These are phyloP conservation scores for Pimephales promelas DNA, from an alignment of 2,113 vertebrate genomes.

Conservation along the genomic window DNA sequence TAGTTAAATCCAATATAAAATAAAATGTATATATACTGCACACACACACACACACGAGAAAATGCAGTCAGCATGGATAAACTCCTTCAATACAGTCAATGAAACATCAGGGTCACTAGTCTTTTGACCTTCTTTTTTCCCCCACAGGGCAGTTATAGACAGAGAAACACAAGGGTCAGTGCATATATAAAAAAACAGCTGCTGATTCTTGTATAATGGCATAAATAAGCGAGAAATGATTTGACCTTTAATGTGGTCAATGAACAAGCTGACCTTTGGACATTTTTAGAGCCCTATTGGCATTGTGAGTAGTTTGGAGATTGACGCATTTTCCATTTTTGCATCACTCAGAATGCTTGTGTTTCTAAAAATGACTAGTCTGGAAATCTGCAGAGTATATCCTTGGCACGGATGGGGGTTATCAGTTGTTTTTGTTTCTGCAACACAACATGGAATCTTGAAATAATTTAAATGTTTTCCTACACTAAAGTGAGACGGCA, in stretches of 20 bases:
- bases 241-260: background rate
- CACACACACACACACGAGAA: too few species aligned
- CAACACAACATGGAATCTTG: background rate
- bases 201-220: background rate
- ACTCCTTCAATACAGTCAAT: too few species aligned
- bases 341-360: background rate
- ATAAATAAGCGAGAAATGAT: background rate
- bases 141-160: background rate
- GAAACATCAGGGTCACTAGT: background rate
- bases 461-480: background rate
- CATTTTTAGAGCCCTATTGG: background rate
- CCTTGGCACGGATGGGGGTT: background rate
- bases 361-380: background rate
- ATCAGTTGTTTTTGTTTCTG: background rate
- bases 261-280: background rate
- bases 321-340: background rate
- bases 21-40: too few species aligned
- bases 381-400: background rate
- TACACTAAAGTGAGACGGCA: background rate
- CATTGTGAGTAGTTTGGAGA: background rate
- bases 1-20: too few species aligned
- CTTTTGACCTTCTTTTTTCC: background rate
- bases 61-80: background rate
- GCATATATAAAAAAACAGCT: background rate
- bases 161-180: background rate